Evolutionary conservation across 2,888 invertebrate species (phyloP), one percentile per base, ranked within the genome.

Genomic region (Chaitophorus viminalis): DNA sequence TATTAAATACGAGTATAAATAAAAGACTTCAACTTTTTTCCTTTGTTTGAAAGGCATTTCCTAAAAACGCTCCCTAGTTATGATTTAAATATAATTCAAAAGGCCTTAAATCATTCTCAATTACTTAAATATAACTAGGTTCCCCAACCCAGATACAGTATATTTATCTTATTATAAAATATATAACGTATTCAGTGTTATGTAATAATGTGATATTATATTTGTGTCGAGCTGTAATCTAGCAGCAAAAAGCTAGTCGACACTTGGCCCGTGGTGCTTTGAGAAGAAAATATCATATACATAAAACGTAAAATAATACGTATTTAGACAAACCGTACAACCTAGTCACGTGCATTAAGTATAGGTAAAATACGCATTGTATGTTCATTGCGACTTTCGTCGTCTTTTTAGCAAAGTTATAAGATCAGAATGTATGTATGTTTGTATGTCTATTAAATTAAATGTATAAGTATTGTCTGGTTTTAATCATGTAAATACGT

Each of bases 391-490:
- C n/a, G 29, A 84, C 75, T 83, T 84, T n/a, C 17, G 36, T 60
- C 29, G 33, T 70, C 68, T 29, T 68, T 29, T 21, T 65, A 81
- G 81, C n/a, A n/a, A n/a, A n/a, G n/a, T n/a, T n/a, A n/a, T n/a
- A n/a, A n/a, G n/a, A n/a, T n/a, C n/a, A n/a, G 60, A 84, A 84
- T 76, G 65, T 31, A 46, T 84, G 65, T 76, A 21, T 76, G 76
- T 76, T 25, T 76, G 46, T 82, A 33, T 81, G n/a, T 25, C 3
- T 17, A 9, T 39, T 72, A 2, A 18, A 36, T 21, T 74, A 25
- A n/a, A n/a, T 36, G 21, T 74, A 74, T 74, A 74, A 6, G 54
- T 52, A 68, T 36, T 21, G 60, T 60, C 75, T 60, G 83, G 21
- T 75, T 79, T 60, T 76, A 84, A 65, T 25, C 46, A 76, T 52